Base-by-base conservation (phyloP, 2,888 invertebrate genomes). In the Nematopogon swammerdamellus region DNA sequence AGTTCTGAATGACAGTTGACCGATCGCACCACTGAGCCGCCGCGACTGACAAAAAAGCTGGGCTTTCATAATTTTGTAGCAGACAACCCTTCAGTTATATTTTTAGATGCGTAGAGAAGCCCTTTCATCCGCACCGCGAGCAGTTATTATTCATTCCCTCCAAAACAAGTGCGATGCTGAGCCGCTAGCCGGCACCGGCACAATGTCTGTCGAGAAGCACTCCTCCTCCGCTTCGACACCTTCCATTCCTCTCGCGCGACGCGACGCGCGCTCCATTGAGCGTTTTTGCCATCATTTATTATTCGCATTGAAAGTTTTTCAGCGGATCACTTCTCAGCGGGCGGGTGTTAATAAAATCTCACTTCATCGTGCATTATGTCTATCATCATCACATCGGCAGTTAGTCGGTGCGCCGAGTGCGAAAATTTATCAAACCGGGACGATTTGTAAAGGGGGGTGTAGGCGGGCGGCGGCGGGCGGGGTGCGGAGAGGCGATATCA, bases 371-470 rank as follows among this genome's bases (percentile, higher is more conserved):
- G 70, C 62, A 73, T 77, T 79, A 77, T 74, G 77, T 76, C 70
- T 77, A 79, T 79, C 79, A 79, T 72, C 75, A 74, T 77, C 77
- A 77, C 79, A 77, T 79, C 77, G 67, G 65, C 63, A 36, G 36
- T 36, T 36, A 36, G 36, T 36, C 36, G 11, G 11, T 14, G 36
- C 36, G 36, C 11, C 36, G 36, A 36, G 36, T 36, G 36, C 36
- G 36, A 36, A 36, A 36, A 36, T 36, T 36, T 36, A 36, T 36
- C 36, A 36, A 36, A 36, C 36, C 36, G 36, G 36, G 36, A 8
- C 36, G 36, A 36, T 36, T 36, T 36, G 36, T 36, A 36, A 36
- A 25, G 25, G 25, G 25, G 5, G 25, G 8, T 8, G 25, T 4
- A 25, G 25, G 8, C 25, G 36, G 36, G 36, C 36, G 6, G 36